Percentiles rank a stretch among this genome's conserved stretches.
Conservation (phyloP, 1,140 invertebrate genomes). For the Diorhabda elongata region DNA sequence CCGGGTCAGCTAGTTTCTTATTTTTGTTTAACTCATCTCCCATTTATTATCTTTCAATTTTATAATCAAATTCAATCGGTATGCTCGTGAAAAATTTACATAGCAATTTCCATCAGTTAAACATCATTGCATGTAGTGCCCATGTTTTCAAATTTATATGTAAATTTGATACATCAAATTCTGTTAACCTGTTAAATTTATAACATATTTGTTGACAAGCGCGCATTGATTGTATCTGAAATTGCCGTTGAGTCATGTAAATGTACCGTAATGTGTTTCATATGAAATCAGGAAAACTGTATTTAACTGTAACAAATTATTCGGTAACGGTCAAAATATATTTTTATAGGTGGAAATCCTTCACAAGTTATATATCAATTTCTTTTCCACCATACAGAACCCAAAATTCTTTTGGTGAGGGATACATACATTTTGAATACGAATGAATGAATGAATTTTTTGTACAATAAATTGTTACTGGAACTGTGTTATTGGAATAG, state of each 20-base stretch:
- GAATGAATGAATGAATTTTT: too few species aligned
- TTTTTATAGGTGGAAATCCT: neutral
- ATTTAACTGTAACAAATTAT: neutral
- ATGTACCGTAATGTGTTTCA: neutral
- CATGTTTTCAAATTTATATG: neutral
- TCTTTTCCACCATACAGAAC: too few species aligned
- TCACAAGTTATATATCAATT: too few species aligned
- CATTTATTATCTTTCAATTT: neutral
- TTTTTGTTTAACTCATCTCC: neutral
- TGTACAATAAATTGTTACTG: too few species aligned
- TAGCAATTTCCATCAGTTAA: neutral
- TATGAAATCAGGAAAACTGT: neutral
- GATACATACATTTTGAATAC: too few species aligned
- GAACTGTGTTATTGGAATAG: too few species aligned
- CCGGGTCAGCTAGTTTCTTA: too few species aligned
- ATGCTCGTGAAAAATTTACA: neutral
- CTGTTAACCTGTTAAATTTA: neutral
- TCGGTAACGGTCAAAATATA: neutral
- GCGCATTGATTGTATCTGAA: neutral
- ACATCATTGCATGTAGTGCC: neutral
- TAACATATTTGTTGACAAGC: neutral
- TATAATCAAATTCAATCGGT: neutral
- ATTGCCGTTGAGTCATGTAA: neutral
- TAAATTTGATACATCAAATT: conserved; percentile 1
- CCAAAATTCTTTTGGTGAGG: too few species aligned